A percentile compares a stretch with the other conserved stretches of the same genome.
These are phyloP conservation scores for Mesocentrotus franciscanus DNA, from an alignment of 53 echinoderm and acorn worm species.

Conservation along the genomic window DNA sequence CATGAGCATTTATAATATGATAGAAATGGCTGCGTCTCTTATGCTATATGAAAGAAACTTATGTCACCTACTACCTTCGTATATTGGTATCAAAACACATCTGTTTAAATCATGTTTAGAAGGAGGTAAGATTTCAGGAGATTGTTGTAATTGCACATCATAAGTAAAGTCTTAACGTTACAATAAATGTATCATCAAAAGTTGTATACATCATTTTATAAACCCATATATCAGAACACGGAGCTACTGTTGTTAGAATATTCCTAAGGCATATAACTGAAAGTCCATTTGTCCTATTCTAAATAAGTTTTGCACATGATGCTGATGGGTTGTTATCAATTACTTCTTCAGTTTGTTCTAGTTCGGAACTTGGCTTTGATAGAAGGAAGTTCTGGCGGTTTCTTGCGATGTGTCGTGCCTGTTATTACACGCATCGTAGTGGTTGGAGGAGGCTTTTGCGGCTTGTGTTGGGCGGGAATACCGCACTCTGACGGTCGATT, in stretches of 20 bases:
- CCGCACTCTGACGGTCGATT: conserved; percentile 52
- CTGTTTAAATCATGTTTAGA: too few species aligned
- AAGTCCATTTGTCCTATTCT: neutral
- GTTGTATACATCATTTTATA: neutral
- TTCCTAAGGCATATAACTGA: neutral
- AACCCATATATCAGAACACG: neutral
- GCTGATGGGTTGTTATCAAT: neutral
- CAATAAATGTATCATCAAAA: neutral
- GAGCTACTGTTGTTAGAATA: neutral
- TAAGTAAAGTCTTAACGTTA: neutral
- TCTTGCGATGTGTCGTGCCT: neutral
- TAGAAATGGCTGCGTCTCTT: too few species aligned
- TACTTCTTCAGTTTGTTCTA: neutral
- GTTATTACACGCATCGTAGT: conserved; percentile 50
- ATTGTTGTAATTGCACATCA: conserved; percentile 9
- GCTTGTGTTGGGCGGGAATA: conserved; percentile 59
- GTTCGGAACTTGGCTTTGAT: conserved; percentile 9
- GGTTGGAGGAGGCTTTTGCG: conserved; percentile 36
- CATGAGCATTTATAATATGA: too few species aligned
- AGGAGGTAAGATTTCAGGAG: conserved; percentile 18
- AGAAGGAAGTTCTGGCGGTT: conserved; percentile 38
- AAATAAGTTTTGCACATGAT: neutral
- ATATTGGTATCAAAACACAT: too few species aligned
- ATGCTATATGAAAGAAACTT: too few species aligned
- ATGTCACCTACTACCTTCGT: too few species aligned